Evolutionary conservation across 2,888 invertebrate genomes (phyloP).

Genomic region (Ophraella communa): DNA sequence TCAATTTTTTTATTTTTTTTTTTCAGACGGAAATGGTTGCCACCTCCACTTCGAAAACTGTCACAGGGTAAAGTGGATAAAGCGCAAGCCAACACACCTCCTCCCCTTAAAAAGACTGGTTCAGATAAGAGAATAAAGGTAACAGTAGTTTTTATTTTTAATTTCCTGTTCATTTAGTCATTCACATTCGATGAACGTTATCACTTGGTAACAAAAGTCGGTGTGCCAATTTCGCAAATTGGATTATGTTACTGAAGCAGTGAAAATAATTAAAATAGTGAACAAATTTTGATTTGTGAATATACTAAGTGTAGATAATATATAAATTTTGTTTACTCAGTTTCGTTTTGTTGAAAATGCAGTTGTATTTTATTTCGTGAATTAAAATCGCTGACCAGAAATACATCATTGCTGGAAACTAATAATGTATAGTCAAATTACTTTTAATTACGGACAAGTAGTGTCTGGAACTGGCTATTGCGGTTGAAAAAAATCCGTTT

Average conservation of each 20-base stretch:
- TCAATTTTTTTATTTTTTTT: constrained; percentile 38
- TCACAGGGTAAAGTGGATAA: constrained; percentile 90
- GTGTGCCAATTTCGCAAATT: not conserved
- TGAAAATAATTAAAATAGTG: not conserved
- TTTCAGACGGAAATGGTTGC: constrained; percentile 87
- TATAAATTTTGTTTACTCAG: not conserved
- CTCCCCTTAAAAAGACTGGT: constrained; percentile 75
- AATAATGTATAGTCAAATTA: too few relatives aligned
- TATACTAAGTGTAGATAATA: not conserved
- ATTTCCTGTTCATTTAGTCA: not conserved
- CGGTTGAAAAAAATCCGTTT: too few relatives aligned
- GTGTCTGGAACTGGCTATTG: too few relatives aligned
- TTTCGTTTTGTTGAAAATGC: not conserved
- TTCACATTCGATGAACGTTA: not conserved
- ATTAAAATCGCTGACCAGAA: too few relatives aligned
- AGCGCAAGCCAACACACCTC: constrained; percentile 62
- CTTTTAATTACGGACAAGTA: too few relatives aligned
- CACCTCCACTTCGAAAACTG: constrained; percentile 84
- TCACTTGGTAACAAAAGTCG: not conserved
- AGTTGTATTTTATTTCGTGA: too few relatives aligned
- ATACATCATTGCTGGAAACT: too few relatives aligned
- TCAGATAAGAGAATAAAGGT: constrained; percentile 88
- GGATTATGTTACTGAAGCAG: not conserved
- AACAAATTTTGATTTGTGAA: not conserved
- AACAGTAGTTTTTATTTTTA: constrained; percentile 47